These are phyloP conservation scores for Theristicus caerulescens DNA, from an alignment of 2,113 vertebrate genomes.

Conservation along the genomic window DNA sequence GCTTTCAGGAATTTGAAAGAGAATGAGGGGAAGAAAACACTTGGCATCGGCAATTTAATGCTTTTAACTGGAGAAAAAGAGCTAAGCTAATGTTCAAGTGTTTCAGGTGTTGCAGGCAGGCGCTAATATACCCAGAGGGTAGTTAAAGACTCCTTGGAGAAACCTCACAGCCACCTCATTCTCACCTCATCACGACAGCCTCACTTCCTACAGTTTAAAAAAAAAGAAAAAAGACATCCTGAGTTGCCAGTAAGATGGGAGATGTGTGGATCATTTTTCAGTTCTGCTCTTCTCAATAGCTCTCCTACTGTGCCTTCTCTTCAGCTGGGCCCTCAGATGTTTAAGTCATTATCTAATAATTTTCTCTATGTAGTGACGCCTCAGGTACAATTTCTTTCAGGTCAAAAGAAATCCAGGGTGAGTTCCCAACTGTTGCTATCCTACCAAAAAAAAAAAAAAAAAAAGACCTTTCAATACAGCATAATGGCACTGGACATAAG, in stretches of 20 bases:
- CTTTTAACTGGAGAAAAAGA: conserved; percentile 75
- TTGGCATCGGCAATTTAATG: conserved; percentile 77
- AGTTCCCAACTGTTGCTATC: background rate
- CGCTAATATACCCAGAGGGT: conserved; percentile 46
- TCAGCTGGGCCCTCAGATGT: background rate
- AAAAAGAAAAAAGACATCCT: background rate
- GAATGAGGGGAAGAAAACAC: conserved; percentile 52
- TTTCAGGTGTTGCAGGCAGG: conserved; percentile 60
- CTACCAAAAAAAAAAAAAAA: background rate
- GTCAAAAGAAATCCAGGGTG: background rate
- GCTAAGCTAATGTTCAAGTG: conserved; percentile 69
- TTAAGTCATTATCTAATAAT: background rate
- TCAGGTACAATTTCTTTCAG: background rate
- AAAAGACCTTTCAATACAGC: background rate
- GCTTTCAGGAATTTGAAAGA: conserved; percentile 75
- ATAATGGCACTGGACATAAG: background rate
- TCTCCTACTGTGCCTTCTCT: background rate
- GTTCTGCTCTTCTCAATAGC: background rate
- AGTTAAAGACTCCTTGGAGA: conserved; percentile 48
- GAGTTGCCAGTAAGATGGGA: conserved; percentile 26
- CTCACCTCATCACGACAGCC: conserved; percentile 20
- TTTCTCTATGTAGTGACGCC: background rate
- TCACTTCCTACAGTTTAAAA: conserved; percentile 17
- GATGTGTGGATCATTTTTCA: conserved; percentile 14
- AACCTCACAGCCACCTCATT: conserved; percentile 22